Base-by-base conservation (phyloP, 2,113 vertebrate species). In the Bubo bubo region DNA sequence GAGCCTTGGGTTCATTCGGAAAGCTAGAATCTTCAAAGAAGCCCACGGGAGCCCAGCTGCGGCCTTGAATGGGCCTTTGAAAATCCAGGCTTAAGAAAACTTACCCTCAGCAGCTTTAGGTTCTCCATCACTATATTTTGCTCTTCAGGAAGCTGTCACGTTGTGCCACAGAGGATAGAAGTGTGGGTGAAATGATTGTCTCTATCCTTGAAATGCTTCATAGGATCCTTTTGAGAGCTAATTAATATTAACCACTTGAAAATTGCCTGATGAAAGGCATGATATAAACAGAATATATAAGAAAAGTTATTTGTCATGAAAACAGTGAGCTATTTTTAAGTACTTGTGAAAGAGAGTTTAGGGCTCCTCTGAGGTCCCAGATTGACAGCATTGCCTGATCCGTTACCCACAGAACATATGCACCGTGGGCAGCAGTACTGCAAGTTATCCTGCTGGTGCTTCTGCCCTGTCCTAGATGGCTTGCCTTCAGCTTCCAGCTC, bases 191-290 rank as follows among this genome's bases (percentile, higher is more conserved):
- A 91, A 84, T 79, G 52, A 87, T 95, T 71, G 71, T 86, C 35
- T 81, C 64, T 89, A 4, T 55, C 81, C 53, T 68, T 94, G 70
- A 95, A 93, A 79, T 60, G 45, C 26, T 90, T 86, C 67, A 50
- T 18, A 82, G 85, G 32, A 74, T 60, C 47, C 91, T 87, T 95
- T 86, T 62, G 86, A 94, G 70, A 84, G 30, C 70, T 95, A 95
- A 94, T 93, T 94, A 95, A 95, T 89, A 92, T 64, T 94, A 95
- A 81, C 39, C 8, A 64, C 70, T 89, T 71, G 32, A 93, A 96
- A 88, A 85, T 20, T 84, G 47, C 62, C 80, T 60, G 35, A 62
- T 76, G 66, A 66, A 95, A 82, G 20, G 17, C 70, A 10, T 2
- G 1, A 19, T 81, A 74, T 35, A 95, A 93, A 53, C 53, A n/a